Conservation (phyloP, 2,888 invertebrate species). For the Agrochola lychnidis region DNA sequence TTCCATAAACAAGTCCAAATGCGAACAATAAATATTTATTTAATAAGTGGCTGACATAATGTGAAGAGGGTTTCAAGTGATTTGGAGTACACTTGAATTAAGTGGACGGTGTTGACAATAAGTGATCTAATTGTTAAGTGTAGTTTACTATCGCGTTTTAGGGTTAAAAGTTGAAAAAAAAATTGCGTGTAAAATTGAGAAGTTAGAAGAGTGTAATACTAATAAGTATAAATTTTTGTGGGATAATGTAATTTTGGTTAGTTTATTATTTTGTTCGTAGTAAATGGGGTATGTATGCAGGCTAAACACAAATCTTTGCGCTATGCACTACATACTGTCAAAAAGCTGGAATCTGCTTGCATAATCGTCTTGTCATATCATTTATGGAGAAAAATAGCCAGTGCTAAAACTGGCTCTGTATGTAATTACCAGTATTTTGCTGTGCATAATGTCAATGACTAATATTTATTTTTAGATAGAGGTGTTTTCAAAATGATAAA, state of each 20-base stretch:
- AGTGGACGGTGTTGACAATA: constrained; percentile 59
- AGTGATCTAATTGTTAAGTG: constrained; percentile 63
- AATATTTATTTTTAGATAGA: not conserved
- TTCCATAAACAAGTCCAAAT: constrained; percentile 47
- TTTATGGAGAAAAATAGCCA: not conserved
- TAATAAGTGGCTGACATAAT: constrained; percentile 51
- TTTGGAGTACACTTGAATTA: constrained; percentile 57
- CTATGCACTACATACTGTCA: too few relatives aligned
- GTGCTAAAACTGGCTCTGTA: not conserved
- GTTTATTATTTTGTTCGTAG: not conserved
- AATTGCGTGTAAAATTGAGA: too few relatives aligned
- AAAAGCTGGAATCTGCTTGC: not conserved
- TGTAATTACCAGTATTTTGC: not conserved
- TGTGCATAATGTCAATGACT: not conserved
- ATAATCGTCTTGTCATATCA: not conserved
- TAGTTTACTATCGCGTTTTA: constrained; percentile 53
- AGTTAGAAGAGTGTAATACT: not conserved
- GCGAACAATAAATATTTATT: constrained; percentile 54
- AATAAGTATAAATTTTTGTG: not conserved
- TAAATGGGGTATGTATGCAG: not conserved
- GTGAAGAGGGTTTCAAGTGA: constrained; percentile 57
- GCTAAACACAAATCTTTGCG: not conserved
- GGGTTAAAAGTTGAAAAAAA: constrained; percentile 57
- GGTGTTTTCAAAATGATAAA: too few relatives aligned
- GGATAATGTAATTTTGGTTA: not conserved